Evolutionary conservation across 1,140 invertebrate genomes (phyloP), one percentile per base, ranked within the genome.

Genomic region (Propsilocerus akamusi): DNA sequence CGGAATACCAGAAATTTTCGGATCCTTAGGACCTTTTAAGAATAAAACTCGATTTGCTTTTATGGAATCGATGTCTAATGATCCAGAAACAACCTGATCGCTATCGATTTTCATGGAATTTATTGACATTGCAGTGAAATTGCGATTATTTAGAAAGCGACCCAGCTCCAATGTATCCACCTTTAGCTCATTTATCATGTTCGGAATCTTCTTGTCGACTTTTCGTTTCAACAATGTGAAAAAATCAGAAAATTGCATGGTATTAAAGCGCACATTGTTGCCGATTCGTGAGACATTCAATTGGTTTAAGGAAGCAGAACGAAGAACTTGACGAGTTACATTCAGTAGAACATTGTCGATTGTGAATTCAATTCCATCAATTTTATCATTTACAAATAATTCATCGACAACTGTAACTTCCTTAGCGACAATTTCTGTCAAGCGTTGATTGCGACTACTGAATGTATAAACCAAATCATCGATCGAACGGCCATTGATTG

Each of bases 61-160:
- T 12, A 59, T 14, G 23, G 26, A 22, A 26, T 60, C 56, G 41
- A 64, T 58, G n/a, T 46, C 51, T 37, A 59, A 59, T 4, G 53
- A 46, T 22, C 37, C 50, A 7, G 52, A 52, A 4, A 61, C 55
- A 34, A 48, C 50, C 49, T 63, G 61, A 49, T 57, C 46, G 12
- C 58, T 59, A 5, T 11, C 7, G 26, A 48, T 63, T 26, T 49
- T 57, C 24, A 66, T 52, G n/a, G 56, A 55, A 26, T 58, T 55
- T 55, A 59, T 56, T 20, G 58, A 32, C 26, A 66, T 53, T 5
- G 52, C 52, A 4, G 50, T 32, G 0, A 65, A 46, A 49, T 61
- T 56, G 4, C 62, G 48, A 22, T 53, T 53, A 49, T 66, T 66
- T 10, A 66, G 47, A 17, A 53, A 54, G 17, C 57, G 59, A 7